phyloP scores from a whole-genome alignment of 2,113 vertebrate species.

The Ursus arctos region DNA sequence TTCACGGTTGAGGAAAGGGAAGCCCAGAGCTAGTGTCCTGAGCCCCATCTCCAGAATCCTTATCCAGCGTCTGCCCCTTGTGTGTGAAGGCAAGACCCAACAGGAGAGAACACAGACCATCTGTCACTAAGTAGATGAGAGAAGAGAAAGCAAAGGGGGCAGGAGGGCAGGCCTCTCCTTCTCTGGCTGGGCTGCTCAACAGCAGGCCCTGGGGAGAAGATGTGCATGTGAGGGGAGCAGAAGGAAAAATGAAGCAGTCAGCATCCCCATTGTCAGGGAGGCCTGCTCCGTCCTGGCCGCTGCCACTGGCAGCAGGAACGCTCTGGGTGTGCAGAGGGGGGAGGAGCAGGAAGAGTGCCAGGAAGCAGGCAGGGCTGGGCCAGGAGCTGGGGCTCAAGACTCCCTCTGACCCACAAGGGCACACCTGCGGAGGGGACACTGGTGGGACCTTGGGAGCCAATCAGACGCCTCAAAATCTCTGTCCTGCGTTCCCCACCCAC shows the following conservation, averaged over 20 bases:
- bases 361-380: neutral
- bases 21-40: neutral
- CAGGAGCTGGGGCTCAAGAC: neutral
- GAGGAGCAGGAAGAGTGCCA: neutral
- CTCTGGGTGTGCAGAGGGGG: neutral
- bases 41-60: neutral
- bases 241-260: constrained; percentile 43
- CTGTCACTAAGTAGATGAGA: neutral
- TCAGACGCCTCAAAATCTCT: neutral
- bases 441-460: neutral
- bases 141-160: neutral
- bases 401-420: fast-evolving
- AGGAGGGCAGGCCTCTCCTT: neutral
- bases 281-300: neutral
- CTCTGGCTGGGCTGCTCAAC: neutral
- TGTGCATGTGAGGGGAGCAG: neutral
- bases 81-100: neutral
- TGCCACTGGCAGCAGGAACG: neutral
- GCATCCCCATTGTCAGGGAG: neutral
- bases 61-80: neutral
- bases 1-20: neutral
- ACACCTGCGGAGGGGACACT: neutral
- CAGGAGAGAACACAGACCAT: neutral
- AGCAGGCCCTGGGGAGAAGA: neutral
- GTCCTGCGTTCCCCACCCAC: neutral